Base-by-base conservation (phyloP, 2,888 invertebrate species). In the Drosophila borealis region DNA sequence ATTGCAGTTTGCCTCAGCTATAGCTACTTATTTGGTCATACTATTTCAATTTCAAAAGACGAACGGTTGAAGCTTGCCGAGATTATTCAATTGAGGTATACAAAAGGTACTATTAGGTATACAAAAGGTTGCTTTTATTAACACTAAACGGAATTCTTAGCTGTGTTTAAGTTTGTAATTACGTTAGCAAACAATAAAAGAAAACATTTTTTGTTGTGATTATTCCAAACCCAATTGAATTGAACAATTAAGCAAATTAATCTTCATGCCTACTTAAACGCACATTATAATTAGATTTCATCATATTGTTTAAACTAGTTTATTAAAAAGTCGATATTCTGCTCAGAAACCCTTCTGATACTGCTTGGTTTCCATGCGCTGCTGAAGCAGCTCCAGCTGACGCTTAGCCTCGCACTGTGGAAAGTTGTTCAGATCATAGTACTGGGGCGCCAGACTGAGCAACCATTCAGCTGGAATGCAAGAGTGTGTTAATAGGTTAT, bases 381-480 rank as follows among this genome's bases (percentile, higher is more conserved):
- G 95, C 90, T 97, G 97, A 72, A 99, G 93, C 78, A 96, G 94
- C 93, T 98, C 97, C 74, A 99, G 93, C 91, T 98, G 98, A 53
- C 99, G 93, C 90, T 97, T 96, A 6, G 99, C 99, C 93, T 99
- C 99, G 92, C 99, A 99, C 90, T 96, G 96, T 0, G 99, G 99
- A 94, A 99, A 99, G 93, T 99, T 99, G 90, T 96, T 95, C 93
- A 99, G 94, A 92, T 99, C 99, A 92, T 99, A 99, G 94, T 99
- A 99, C 92, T 98, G 98, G 0, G 99, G 98, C 0, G 99, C 98
- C 72, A 99, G 96, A 91, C 96, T 96, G 21, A 99, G 93, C 56
- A 99, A 94, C 99, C 99, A 98, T 91, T 97, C 97, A 81, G 97
- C 97, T 97, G 57, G 65, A 81, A 72, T 67, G 62, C 41, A 66